Evolutionary conservation across 2,797 vertebrate species (phyloP).

Genomic region (Chlorospingus flavigularis): DNA sequence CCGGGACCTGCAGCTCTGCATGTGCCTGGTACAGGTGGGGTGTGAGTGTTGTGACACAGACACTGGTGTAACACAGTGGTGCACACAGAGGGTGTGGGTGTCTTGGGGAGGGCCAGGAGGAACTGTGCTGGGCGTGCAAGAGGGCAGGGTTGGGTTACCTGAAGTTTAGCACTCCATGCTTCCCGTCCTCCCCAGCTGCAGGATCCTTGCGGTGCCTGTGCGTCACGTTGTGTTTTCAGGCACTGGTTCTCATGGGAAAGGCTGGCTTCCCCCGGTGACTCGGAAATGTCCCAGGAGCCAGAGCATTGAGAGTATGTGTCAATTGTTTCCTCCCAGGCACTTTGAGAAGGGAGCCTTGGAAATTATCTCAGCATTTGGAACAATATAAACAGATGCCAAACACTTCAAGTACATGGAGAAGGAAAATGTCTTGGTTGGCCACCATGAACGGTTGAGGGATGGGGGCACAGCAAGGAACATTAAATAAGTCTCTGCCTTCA

Average conservation of each 20-base stretch:
- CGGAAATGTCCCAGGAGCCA: constrained; percentile 72
- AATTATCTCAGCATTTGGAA: constrained; percentile 64
- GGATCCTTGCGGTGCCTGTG: neutral
- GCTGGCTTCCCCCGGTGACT: constrained; percentile 54
- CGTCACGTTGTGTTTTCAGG: neutral
- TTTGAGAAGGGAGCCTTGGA: constrained; percentile 63
- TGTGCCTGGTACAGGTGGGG: rapidly evolving
- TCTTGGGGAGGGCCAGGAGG: neutral
- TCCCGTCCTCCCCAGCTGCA: rapidly evolving
- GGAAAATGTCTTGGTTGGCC: neutral
- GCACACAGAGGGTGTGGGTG: neutral
- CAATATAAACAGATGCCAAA: constrained; percentile 69
- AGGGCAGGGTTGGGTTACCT: neutral
- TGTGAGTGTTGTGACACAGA: rapidly evolving
- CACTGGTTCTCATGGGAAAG: constrained; percentile 78
- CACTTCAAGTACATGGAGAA: constrained; percentile 16
- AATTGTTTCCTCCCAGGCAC: constrained; percentile 74
- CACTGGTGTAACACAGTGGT: neutral
- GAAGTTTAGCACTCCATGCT: rapidly evolving
- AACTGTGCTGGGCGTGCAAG: neutral
- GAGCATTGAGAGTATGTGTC: constrained; percentile 75
- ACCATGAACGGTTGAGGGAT: neutral
- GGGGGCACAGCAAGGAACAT: neutral
- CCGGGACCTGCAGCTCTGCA: neutral
- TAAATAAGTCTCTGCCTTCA: neutral